Evolutionary conservation across 2,888 invertebrate species (phyloP).

Genomic region (Slavum lentiscoides): DNA sequence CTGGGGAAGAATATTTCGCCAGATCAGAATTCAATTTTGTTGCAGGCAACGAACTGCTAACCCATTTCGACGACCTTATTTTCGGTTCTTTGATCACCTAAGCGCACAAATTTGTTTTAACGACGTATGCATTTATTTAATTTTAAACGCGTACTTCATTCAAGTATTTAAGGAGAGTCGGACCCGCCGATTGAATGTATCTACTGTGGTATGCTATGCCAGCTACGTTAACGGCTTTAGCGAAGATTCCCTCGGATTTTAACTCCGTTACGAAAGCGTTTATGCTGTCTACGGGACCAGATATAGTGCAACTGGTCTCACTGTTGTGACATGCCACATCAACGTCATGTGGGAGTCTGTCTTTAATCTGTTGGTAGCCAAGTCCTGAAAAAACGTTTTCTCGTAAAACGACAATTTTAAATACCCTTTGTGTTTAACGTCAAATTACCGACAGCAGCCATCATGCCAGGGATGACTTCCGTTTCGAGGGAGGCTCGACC

Average conservation of each 20-base stretch:
- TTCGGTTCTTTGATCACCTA: slow-evolving; percentile 63
- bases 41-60: slow-evolving; percentile 69
- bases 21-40: slow-evolving; percentile 65
- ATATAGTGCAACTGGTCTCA: slow-evolving; percentile 75
- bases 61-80: slow-evolving; percentile 66
- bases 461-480: slow-evolving; percentile 60
- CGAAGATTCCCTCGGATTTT: slow-evolving; percentile 73
- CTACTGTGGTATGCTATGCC: slow-evolving; percentile 89
- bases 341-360: slow-evolving; percentile 64
- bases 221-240: slow-evolving; percentile 80
- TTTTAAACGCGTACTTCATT: slow-evolving; percentile 61
- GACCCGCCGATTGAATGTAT: slow-evolving; percentile 76
- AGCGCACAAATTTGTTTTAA: too few species aligned
- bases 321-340: slow-evolving; percentile 82
- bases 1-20: slow-evolving; percentile 66
- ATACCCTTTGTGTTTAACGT: too few species aligned
- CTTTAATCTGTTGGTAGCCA: slow-evolving; percentile 57
- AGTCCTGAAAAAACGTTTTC: slow-evolving; percentile 53
- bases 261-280: slow-evolving; percentile 69
- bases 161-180: slow-evolving; percentile 69
- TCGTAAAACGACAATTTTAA: not conserved
- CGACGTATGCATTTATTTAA: too few species aligned
- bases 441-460: slow-evolving; percentile 64
- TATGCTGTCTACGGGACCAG: slow-evolving; percentile 72
- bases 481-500: slow-evolving; percentile 62